phyloP scores from a whole-genome alignment of 2,113 vertebrate genomes.

The Gadus chalcogrammus region DNA sequence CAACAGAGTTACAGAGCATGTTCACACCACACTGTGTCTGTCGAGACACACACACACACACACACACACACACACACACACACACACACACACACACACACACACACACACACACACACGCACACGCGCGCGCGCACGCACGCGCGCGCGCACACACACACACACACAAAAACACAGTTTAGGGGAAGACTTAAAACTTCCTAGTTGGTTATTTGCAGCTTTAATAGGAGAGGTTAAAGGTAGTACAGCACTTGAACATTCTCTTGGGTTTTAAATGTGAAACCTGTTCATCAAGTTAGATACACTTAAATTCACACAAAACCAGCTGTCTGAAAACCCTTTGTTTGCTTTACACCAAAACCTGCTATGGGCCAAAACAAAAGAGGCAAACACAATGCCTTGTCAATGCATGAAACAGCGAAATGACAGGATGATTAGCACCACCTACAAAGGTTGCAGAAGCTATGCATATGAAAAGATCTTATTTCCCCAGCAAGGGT shows the following conservation, averaged over 20 bases:
- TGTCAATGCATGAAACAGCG: too few species aligned
- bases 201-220: neutral
- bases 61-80: constrained; percentile 8
- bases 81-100: constrained; percentile 15
- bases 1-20: neutral
- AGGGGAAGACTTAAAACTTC: too few species aligned
- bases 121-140: constrained; percentile 9
- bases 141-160: neutral
- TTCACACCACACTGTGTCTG: too few species aligned
- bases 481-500: neutral
- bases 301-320: constrained; percentile 9
- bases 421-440: neutral
- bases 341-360: constrained; percentile 30
- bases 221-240: neutral
- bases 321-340: constrained; percentile 9
- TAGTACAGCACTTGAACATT: constrained; percentile 9
- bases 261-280: constrained; percentile 23
- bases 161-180: neutral
- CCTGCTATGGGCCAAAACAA: neutral
- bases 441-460: neutral
- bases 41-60: too few species aligned
- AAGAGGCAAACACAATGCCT: too few species aligned
- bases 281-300: constrained; percentile 66
- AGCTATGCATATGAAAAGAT: neutral
- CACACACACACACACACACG: constrained; percentile 6